phyloP scores from a whole-genome alignment of 2,888 invertebrate genomes.

The Ditula angustiorana region DNA sequence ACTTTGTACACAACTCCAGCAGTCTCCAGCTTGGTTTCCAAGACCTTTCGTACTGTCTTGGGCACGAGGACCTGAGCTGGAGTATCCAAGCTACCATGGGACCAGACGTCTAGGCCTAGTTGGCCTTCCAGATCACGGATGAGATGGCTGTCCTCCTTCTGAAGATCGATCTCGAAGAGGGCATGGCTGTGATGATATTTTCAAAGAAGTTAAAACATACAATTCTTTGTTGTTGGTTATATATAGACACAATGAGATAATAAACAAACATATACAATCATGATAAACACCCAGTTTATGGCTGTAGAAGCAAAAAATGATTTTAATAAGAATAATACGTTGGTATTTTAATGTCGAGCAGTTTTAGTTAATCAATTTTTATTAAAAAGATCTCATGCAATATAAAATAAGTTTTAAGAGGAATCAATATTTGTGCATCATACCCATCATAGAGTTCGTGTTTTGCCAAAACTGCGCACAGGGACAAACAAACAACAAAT shows the following conservation, averaged over 20 bases:
- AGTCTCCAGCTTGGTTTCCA: conserved; percentile 52
- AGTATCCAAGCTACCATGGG: conserved; percentile 52
- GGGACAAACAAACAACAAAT: conserved; percentile 23
- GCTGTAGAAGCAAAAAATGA: too few relatives aligned
- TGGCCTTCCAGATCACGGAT: conserved; percentile 34
- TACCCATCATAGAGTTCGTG: conserved; percentile 30
- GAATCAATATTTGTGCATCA: not conserved
- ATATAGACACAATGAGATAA: too few relatives aligned
- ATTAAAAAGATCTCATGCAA: too few relatives aligned
- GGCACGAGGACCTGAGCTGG: conserved; percentile 60
- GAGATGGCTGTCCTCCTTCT: conserved; percentile 45
- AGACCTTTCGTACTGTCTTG: conserved; percentile 29
- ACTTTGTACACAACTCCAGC: conserved; percentile 54
- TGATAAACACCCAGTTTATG: too few relatives aligned
- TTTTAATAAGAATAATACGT: too few relatives aligned
- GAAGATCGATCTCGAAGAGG: conserved; percentile 50
- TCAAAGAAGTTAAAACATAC: too few relatives aligned
- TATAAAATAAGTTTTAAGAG: not conserved
- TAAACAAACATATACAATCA: too few relatives aligned
- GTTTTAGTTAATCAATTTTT: too few relatives aligned
- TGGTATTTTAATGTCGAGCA: too few relatives aligned
- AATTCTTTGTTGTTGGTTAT: too few relatives aligned
- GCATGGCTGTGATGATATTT: conserved; percentile 58
- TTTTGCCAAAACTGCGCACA: conserved; percentile 24
- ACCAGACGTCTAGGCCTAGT: conserved; percentile 60